Evolutionary conservation across 2,113 vertebrate genomes (phyloP).

Genomic region (Phalacrocorax aristotelis): DNA sequence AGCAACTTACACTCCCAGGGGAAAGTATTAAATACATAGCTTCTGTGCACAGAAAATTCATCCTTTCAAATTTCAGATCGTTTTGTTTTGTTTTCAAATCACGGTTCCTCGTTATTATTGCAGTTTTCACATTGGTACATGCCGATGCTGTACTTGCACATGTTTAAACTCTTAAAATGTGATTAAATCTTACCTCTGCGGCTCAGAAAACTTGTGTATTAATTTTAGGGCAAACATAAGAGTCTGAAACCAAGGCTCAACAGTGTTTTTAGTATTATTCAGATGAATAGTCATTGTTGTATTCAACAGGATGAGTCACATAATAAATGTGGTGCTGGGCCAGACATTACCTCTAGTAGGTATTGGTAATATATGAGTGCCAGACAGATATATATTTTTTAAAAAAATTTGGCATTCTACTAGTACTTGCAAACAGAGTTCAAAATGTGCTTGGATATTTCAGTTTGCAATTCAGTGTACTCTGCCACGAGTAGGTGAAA

Average conservation of each 20-base stretch:
- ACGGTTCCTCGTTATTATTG: background rate
- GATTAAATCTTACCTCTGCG: background rate
- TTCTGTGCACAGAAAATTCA: background rate
- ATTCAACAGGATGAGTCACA: background rate
- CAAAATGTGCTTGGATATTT: background rate
- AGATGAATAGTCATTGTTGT: background rate
- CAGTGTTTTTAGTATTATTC: background rate
- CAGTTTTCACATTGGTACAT: background rate
- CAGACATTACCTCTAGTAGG: background rate
- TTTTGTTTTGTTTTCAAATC: background rate
- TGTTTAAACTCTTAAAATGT: background rate
- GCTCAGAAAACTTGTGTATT: background rate
- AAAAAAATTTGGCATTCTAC: background rate
- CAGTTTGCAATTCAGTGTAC: background rate
- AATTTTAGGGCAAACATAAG: constrained; percentile 14
- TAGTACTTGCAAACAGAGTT: background rate
- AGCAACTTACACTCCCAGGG: background rate
- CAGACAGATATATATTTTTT: background rate
- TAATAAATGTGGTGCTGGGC: background rate
- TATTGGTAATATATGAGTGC: background rate
- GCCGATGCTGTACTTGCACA: background rate
- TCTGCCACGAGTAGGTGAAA: background rate
- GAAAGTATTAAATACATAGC: background rate
- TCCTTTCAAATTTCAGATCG: background rate
- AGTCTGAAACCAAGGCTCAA: background rate